Base-by-base conservation (phyloP, 37 sponge, comb jelly and placozoan genomes). In the Ephydatia muelleri region DNA sequence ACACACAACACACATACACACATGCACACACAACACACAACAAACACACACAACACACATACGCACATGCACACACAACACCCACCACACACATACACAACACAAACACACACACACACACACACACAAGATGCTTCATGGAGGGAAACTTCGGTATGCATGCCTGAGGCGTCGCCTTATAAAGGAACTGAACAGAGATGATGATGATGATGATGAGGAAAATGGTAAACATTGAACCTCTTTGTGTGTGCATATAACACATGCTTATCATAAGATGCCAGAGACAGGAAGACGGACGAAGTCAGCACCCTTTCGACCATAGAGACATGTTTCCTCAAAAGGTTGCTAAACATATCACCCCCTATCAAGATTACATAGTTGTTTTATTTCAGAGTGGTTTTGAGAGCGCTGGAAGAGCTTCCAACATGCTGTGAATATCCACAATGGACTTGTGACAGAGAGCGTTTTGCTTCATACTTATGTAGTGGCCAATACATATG, bases 401-500 rank as follows among this genome's bases (percentile, higher is more conserved):
- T 36, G 12, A 39, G 37, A 9, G 69, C 69, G 6, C 31, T 85
- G 78, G 34, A 39, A 22, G n/a, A 14, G 40, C 78, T 38, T 30
- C 85, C 85, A 5, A 78, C 69, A 29, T 21, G 34, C 25, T 49
- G 9, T 57, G 75, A 75, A 26, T 49, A 33, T 48, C 36, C 22
- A 14, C 28, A 34, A 30, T 28, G 48, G 4, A 29, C 27, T 2
- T 27, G 36, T 4, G 21, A 28, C n/a, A 69, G 57, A 34, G 85
- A 84, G 30, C 68, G 33, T 21, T 33, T 83, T 37, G 79, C 81
- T 5, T 75, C 66, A 23, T 36, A 34, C 21, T 48, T 84, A 25
- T 43, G 73, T 37, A 25, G 57, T 57, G 85, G 89, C 31, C 89
- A 89, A 48, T 85, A 89, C 57, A 68, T 68, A 6, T 80, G 80